Evolutionary conservation across 37 sponge, comb jelly and placozoan species (phyloP), one percentile per base, ranked within the genome.

Genomic region (Halisarca cf. caerulea): DNA sequence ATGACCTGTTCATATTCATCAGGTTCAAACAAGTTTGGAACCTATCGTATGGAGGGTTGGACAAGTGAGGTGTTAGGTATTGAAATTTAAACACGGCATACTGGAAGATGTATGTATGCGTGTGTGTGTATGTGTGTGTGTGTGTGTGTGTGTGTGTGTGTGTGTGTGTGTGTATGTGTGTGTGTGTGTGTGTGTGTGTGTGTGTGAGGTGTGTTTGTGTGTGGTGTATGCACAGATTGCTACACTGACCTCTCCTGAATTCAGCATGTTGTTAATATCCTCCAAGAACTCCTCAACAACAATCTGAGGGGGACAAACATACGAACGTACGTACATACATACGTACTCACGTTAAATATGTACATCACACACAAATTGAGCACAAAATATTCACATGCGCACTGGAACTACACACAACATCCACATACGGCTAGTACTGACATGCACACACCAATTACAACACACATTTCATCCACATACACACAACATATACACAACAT

Each of bases 221-320:
- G 11, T 47, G 11, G 51, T 47, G 18, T 71, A 71, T 17, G 20
- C 9, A 21, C 45, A 44, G 53, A 44, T 4, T 21, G 30, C 47
- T 37, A 2, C 57, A 28, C 84, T 68, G 25, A 83, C 97, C 80
- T 99, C 99, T 35, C 99, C 99, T 62, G 97, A 96, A 91, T 99
- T 99, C 32, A 99, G 78, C 88, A 99, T 96, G 82, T 99, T 99
- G 80, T 96, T 99, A 68, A 99, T 96, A 78, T 99, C 99, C 64
- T 99, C 99, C 9, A 99, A 88, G 81, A 99, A 99, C 70, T 94
- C 97, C 54, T 99, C 99, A 58, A 94, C 92, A 15, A 96, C 94
- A 82, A 99, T 99, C 90, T 95, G 59, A 4, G 41, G 40, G 57
- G n/a, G n/a, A n/a, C n/a, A n/a, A n/a, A n/a, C 25, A 54, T 55